Evolutionary conservation across 2,797 vertebrate species (phyloP).

Genomic region (Sardinella longiceps): DNA sequence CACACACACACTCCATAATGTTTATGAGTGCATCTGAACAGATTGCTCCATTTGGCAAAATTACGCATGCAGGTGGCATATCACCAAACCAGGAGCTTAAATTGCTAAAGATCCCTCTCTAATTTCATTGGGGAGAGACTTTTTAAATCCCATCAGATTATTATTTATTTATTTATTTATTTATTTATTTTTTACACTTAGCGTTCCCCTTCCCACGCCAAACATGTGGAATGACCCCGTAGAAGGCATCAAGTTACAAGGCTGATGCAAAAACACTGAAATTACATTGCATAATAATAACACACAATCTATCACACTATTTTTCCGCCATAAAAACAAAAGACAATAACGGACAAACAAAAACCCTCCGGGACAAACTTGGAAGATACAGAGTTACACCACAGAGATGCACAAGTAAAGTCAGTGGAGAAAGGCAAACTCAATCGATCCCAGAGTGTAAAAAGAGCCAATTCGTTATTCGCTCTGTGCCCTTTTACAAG

Average conservation of each 20-base stretch:
- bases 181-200: neutral
- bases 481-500: neutral
- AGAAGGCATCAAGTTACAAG: neutral
- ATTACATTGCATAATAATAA: conserved; percentile 17
- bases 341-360: neutral
- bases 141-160: neutral
- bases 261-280: conserved; percentile 1
- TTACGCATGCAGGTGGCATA: conserved; percentile 7
- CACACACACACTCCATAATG: no score
- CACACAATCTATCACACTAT: conserved; percentile 18
- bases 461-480: neutral
- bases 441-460: neutral
- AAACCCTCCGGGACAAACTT: neutral
- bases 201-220: neutral
- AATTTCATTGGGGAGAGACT: neutral
- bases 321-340: neutral
- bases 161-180: neutral
- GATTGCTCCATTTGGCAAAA: conserved; percentile 24
- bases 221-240: neutral
- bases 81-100: conserved; percentile 18
- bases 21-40: conserved; percentile 5
- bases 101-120: conserved; percentile 15
- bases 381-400: neutral
- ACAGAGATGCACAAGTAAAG: neutral
- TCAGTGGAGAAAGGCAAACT: conserved; percentile 6